Conservation (phyloP, 2,888 invertebrate species). For the Patella depressa region DNA sequence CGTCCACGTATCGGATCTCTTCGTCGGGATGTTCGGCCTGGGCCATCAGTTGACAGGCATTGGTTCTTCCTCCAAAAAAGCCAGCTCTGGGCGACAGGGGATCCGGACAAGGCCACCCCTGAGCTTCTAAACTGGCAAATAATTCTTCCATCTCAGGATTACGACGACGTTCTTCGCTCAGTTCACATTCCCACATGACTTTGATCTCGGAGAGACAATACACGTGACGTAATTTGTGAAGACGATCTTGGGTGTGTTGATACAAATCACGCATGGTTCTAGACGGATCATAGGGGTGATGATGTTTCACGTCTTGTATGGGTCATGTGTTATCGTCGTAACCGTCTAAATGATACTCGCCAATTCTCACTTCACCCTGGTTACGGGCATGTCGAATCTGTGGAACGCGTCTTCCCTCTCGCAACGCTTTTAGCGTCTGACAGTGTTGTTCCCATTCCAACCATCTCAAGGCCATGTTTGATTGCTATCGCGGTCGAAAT, state of each 20-base stretch:
- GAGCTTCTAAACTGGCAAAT: not conserved
- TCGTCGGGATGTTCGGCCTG: not conserved
- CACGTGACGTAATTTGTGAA: not conserved
- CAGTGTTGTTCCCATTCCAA: not conserved
- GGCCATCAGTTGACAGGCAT: not conserved
- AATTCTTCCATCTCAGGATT: not conserved
- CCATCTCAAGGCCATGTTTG: not conserved
- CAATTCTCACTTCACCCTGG: no score
- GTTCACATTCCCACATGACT: not conserved
- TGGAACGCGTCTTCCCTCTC: no score
- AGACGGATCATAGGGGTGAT: not conserved
- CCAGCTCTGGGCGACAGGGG: not conserved
- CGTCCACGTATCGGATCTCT: not conserved
- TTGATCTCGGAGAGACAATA: not conserved
- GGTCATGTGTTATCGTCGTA: not conserved
- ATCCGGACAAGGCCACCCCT: not conserved
- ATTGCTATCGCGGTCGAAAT: no score
- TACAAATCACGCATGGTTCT: not conserved
- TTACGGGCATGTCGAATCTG: no score
- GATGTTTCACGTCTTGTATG: not conserved
- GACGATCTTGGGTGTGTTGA: not conserved
- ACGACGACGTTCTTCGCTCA: not conserved
- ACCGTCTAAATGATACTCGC: no score
- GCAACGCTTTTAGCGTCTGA: no score
- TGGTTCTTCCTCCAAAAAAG: not conserved